A percentile compares a stretch with the other conserved stretches of the same genome.
Conservation (phyloP, 2,888 invertebrate species). For the Oxycera nigricornis region DNA sequence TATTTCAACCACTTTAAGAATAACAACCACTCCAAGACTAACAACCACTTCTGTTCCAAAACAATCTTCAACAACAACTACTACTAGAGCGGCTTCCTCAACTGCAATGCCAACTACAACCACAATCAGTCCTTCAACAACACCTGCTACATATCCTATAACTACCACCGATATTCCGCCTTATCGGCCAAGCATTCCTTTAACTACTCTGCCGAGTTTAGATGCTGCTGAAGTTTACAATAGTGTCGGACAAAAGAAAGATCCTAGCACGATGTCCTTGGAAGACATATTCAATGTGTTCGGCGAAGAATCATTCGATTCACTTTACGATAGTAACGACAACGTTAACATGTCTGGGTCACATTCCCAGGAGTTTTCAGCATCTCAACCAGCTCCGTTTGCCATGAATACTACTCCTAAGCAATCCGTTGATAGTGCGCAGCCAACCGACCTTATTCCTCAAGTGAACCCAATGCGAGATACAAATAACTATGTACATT, state of each 20-base stretch:
- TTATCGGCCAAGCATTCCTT: not conserved
- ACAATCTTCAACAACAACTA: conserved; percentile 33
- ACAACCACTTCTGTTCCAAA: conserved; percentile 46
- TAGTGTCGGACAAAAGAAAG: conserved; percentile 47
- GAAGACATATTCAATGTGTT: conserved; percentile 60
- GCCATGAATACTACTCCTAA: conserved; percentile 48
- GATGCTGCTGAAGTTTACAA: conserved; percentile 47
- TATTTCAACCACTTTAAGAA: conserved; percentile 3
- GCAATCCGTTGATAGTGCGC: conserved; percentile 25
- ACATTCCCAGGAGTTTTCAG: conserved; percentile 54
- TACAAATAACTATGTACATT: conserved; percentile 59
- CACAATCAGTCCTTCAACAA: conserved; percentile 40
- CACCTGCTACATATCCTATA: conserved; percentile 46
- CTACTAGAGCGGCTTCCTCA: conserved; percentile 18
- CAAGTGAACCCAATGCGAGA: conserved; percentile 38
- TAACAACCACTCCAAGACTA: conserved; percentile 27
- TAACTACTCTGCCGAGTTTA: conserved; percentile 12
- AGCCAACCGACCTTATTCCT: conserved; percentile 12
- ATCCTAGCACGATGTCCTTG: conserved; percentile 56
- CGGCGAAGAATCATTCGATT: conserved; percentile 57
- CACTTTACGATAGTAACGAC: not conserved
- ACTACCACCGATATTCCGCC: conserved; percentile 41
- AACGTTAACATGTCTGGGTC: conserved; percentile 42
- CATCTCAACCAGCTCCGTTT: conserved; percentile 58
- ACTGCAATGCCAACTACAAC: conserved; percentile 41